These are phyloP conservation scores for Tragelaphus buxtoni DNA, from an alignment of 2,113 vertebrate species.

Conservation along the genomic window DNA sequence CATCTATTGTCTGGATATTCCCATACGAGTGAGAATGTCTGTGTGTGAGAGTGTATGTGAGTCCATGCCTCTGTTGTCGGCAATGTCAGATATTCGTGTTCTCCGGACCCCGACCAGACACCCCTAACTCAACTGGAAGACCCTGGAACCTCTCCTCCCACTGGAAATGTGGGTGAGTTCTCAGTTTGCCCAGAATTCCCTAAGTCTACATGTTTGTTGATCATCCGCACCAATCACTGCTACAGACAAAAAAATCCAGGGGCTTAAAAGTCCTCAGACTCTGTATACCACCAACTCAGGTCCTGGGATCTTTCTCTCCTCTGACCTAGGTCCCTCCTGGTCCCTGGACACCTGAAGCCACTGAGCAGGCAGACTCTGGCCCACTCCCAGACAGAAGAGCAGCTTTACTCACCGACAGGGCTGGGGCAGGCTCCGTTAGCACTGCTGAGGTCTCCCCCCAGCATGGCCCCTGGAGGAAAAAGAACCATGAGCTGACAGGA, in stretches of 20 bases:
- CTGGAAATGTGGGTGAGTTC: not conserved
- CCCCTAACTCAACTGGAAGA: not conserved
- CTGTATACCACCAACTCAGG: not conserved
- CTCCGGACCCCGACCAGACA: not conserved
- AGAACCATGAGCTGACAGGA: not conserved
- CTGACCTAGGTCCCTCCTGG: not conserved
- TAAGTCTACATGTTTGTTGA: not conserved
- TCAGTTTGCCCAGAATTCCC: not conserved
- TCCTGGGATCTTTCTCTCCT: not conserved
- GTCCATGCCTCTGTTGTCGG: not conserved
- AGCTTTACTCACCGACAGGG: slow-evolving; percentile 90
- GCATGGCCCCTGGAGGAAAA: slow-evolving; percentile 87
- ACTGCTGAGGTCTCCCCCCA: slow-evolving; percentile 93
- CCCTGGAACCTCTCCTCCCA: not conserved
- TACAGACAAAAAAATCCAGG: not conserved
- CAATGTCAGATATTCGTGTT: fast-evolving
- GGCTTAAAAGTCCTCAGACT: not conserved
- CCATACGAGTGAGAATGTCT: fast-evolving
- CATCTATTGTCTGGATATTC: too few relatives aligned
- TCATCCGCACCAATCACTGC: not conserved
- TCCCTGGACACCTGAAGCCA: not conserved
- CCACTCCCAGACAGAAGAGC: fast-evolving
- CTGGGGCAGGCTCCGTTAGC: slow-evolving; percentile 95
- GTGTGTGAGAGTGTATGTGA: not conserved
- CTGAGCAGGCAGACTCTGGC: fast-evolving